Evolutionary conservation across 2,888 invertebrate species (phyloP), one percentile per base, ranked within the genome.

Genomic region (Aspidiotus rigidus): DNA sequence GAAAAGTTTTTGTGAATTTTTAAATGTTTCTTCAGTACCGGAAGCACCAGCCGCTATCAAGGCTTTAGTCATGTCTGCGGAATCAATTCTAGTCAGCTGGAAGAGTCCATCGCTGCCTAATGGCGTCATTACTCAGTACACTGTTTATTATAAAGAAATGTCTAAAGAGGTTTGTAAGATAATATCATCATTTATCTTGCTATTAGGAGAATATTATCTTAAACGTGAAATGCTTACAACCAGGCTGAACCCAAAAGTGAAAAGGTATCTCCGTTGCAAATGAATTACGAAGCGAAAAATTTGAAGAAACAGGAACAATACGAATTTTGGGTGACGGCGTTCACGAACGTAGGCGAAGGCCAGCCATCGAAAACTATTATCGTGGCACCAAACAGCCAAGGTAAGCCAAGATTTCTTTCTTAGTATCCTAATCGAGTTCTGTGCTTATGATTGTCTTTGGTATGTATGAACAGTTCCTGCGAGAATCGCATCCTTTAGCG

Each of bases 291-390:
- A 76, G 90, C 93, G 13, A 87, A 87, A 40, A 89, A 89, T 73
- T 79, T 96, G 75, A 89, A 89, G 75, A 84, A 85, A 76, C 86
- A 88, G 73, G 85, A 88, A 72, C 87, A 90, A 70, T 94, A 93
- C 77, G 91, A 93, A 79, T 95, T 95, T 80, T 93, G 93, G 89
- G 93, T 95, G 0, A 93, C 93, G 7, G 95, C 94, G 55, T 92
- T 90, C 72, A 96, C 95, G 0, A 89, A 89, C 74, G 93, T 94
- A 76, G 95, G 95, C 0, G 94, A 95, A 82, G 94, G 96, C 56
- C 90, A 91, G 77, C 86, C 89, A 70, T 94, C 94, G 70, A 89
- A 90, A 76, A 89, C 89, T 72, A 91, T 93, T 62, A 86, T 87
- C 7, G 87, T 92, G 74, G 88, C 90, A 76, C 91, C 93, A 28